Evolutionary conservation across 2,113 vertebrate genomes (phyloP).

Genomic region (Scytalopus superciliaris): DNA sequence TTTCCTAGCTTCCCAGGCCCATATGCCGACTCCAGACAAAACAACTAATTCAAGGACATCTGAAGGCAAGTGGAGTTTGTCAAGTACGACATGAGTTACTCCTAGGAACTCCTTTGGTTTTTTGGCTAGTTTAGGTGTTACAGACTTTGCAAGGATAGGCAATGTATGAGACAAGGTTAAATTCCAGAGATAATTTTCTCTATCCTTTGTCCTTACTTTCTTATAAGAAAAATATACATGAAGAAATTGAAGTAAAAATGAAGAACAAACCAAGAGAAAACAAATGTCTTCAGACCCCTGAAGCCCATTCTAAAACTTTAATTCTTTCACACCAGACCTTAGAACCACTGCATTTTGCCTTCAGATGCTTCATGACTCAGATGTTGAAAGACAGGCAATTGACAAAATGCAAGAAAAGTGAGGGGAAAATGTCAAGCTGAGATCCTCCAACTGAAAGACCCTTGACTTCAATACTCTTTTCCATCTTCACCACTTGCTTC

Average conservation of each 20-base stretch:
- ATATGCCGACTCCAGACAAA: not conserved
- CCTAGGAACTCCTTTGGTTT: not conserved
- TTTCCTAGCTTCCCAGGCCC: not conserved
- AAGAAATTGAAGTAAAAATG: not conserved
- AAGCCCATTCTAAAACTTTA: not conserved
- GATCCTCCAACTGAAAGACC: not conserved
- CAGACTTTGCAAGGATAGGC: not conserved
- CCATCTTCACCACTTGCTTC: not conserved
- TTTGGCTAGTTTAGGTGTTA: not conserved
- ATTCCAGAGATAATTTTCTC: not conserved
- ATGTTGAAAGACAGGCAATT: not conserved
- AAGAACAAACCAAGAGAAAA: not conserved
- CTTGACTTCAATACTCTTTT: not conserved
- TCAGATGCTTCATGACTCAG: not conserved
- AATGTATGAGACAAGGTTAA: not conserved
- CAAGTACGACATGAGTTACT: not conserved
- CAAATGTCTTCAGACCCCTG: not conserved
- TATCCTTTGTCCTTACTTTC: not conserved
- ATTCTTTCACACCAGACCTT: not conserved
- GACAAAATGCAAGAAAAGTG: not conserved
- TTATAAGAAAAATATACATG: not conserved
- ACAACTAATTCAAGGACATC: not conserved
- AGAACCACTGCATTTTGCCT: not conserved
- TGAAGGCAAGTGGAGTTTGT: not conserved
- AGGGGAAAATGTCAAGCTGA: not conserved